phyloP scores from a whole-genome alignment of 2,888 invertebrate species.

The Athalia cordata region DNA sequence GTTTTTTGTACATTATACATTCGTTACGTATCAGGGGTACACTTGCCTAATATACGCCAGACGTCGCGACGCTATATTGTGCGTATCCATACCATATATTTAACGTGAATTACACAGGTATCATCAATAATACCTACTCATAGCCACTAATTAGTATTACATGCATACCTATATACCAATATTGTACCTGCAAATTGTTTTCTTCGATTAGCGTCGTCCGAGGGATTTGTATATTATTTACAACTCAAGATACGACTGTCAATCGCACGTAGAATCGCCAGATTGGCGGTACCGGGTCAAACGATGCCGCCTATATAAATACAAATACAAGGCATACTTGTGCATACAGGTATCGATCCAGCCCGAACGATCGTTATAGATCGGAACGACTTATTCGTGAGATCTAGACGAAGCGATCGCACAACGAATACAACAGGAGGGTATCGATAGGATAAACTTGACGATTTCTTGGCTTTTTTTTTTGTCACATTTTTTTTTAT shows the following conservation, averaged over 20 bases:
- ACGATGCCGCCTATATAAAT: constrained; percentile 33
- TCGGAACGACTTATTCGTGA: too few relatives aligned
- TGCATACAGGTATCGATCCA: background rate
- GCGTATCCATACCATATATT: background rate
- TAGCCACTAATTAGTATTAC: constrained; percentile 21
- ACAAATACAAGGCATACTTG: constrained; percentile 2
- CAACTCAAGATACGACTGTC: constrained; percentile 24
- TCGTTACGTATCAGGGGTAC: too few relatives aligned
- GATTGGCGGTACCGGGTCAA: constrained; percentile 32
- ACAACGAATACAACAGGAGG: too few relatives aligned
- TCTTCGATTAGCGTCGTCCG: constrained; percentile 26
- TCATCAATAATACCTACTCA: too few relatives aligned
- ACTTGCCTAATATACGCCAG: too few relatives aligned
- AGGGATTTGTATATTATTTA: constrained; percentile 32
- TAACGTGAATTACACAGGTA: background rate
- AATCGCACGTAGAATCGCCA: constrained; percentile 22
- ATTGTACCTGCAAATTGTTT: constrained; percentile 29
- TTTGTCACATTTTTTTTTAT: constrained; percentile 41
- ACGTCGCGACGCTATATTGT: background rate
- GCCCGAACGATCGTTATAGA: too few relatives aligned
- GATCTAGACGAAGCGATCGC: too few relatives aligned
- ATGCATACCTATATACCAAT: constrained; percentile 46
- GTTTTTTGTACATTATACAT: too few relatives aligned
- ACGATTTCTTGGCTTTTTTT: too few relatives aligned
- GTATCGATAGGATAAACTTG: too few relatives aligned